phyloP scores from a whole-genome alignment of 2,888 invertebrate genomes.

The Amiota mariae region DNA sequence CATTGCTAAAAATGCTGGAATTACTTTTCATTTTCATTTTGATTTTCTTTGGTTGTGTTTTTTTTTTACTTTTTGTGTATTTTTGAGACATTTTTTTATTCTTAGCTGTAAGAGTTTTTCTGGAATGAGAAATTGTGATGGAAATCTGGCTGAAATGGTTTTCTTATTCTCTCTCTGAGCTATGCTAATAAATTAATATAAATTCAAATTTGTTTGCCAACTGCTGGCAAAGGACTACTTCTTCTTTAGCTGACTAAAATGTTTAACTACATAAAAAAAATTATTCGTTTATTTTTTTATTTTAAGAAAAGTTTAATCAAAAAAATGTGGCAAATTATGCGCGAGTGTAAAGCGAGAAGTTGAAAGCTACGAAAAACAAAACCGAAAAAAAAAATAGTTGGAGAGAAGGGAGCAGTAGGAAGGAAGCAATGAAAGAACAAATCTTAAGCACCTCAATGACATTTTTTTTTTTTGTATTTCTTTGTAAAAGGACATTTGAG shows the following conservation, averaged over 20 bases:
- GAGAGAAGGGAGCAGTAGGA: neutral
- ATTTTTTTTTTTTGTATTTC: too few species aligned
- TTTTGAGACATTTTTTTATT: conserved; percentile 38
- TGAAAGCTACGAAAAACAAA: conserved; percentile 2
- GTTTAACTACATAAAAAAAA: conserved; percentile 31
- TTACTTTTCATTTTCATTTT: conserved; percentile 64
- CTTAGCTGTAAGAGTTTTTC: conserved; percentile 2
- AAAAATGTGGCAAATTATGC: conserved; percentile 46
- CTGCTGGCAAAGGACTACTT: conserved; percentile 57
- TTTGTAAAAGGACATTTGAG: too few species aligned
- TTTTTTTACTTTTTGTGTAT: conserved; percentile 5
- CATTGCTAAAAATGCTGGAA: conserved; percentile 61
- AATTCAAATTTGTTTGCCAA: conserved; percentile 71
- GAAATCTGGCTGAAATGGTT: too few species aligned
- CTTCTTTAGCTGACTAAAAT: conserved; percentile 52
- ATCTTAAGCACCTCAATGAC: conserved; percentile 16
- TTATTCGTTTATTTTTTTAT: neutral
- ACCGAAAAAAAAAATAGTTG: neutral
- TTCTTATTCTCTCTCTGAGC: conserved; percentile 18
- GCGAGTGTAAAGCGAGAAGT: conserved; percentile 18
- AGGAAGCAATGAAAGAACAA: neutral
- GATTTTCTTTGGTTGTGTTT: conserved; percentile 24
- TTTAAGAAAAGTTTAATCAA: conserved; percentile 54
- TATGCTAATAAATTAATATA: conserved; percentile 73
- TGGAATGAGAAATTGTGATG: neutral